phyloP scores from a whole-genome alignment of 1,140 invertebrate species.

The Eupeodes corollae region DNA sequence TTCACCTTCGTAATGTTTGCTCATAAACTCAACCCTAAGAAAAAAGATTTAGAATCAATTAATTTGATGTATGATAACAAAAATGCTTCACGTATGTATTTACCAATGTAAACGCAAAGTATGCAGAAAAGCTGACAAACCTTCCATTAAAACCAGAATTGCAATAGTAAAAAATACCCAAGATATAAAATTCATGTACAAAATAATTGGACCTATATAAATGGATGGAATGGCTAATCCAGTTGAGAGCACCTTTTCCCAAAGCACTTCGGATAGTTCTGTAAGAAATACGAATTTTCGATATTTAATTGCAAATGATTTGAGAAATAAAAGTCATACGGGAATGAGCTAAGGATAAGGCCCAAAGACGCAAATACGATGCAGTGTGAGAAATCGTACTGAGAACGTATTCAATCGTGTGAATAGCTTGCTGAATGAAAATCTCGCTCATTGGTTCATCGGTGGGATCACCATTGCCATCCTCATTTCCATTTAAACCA shows the following conservation, averaged over 20 bases:
- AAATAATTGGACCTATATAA: conserved; percentile 29
- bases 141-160: conserved; percentile 96
- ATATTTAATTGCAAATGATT: not conserved
- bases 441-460: conserved; percentile 70
- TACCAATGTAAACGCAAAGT: conserved; percentile 96
- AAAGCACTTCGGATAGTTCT: conserved; percentile 86
- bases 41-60: not conserved
- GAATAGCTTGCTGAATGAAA: conserved; percentile 86
- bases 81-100: conserved; percentile 55
- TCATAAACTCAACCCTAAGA: conserved; percentile 91
- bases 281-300: conserved; percentile 2
- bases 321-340: conserved; percentile 43
- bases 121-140: conserved; percentile 94
- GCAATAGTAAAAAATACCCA: conserved; percentile 83
- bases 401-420: conserved; percentile 93
- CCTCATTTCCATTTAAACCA: too few species aligned
- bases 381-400: conserved; percentile 94
- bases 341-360: conserved; percentile 85
- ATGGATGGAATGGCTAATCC: conserved; percentile 4
- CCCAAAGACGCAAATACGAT: conserved; percentile 92
- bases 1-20: conserved; percentile 87
- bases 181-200: conserved; percentile 67
- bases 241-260: conserved; percentile 65
- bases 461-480: too few species aligned
- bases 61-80: not conserved